phyloP scores from a whole-genome alignment of 1,140 invertebrate species.

The Elymnias hypermnestra region DNA sequence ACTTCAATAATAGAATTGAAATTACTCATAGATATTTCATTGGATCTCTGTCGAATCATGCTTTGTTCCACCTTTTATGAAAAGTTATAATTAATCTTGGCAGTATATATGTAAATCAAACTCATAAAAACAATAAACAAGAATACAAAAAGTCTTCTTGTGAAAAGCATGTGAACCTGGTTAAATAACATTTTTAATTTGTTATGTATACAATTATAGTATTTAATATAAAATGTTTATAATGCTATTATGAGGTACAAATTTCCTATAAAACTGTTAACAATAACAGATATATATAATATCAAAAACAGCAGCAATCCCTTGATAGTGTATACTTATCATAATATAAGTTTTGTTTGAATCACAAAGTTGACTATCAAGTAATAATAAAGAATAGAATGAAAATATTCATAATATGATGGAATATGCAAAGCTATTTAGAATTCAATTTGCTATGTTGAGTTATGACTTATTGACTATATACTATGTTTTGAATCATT shows the following conservation, averaged over 20 bases:
- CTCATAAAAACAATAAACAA: conserved; percentile 28
- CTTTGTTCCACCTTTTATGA: conserved; percentile 9
- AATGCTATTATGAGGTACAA: conserved; percentile 18
- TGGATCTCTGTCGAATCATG: too few species aligned
- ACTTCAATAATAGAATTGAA: too few species aligned
- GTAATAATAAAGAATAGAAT: too few species aligned
- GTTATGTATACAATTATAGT: conserved; percentile 16
- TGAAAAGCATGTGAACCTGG: conserved; percentile 14
- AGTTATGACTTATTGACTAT: too few species aligned
- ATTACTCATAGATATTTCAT: too few species aligned
- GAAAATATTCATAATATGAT: too few species aligned
- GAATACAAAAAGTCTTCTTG: conserved; percentile 16
- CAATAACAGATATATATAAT: conserved; percentile 11
- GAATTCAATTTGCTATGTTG: too few species aligned
- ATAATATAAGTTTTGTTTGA: too few species aligned
- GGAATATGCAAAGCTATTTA: too few species aligned
- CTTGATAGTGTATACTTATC: background rate
- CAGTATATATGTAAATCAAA: conserved; percentile 22
- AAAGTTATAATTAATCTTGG: background rate
- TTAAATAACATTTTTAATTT: conserved; percentile 11
- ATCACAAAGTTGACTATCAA: too few species aligned
- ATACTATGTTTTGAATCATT: too few species aligned
- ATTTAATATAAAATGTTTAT: conserved; percentile 7
- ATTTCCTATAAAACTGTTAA: conserved; percentile 26
- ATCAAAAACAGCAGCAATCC: background rate